Conservation (phyloP, 2,888 invertebrate species). For the Pollenia amentaria region DNA sequence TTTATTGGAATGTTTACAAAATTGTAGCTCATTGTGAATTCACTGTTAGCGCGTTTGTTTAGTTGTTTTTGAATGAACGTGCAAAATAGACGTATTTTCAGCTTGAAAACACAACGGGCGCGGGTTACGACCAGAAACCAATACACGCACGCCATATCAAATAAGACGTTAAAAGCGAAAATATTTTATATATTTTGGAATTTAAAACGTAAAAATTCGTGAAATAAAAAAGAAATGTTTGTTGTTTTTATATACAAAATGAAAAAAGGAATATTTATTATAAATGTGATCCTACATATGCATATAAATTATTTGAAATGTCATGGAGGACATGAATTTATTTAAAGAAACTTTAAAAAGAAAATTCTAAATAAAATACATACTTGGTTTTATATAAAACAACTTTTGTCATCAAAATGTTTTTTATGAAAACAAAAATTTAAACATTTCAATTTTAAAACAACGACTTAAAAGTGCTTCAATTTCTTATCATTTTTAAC, state of each 20-base stretch:
- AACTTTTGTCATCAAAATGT: background rate
- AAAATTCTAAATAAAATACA: constrained; percentile 5
- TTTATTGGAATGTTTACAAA: constrained; percentile 82
- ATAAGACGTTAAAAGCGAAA: constrained; percentile 38
- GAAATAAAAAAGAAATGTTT: constrained; percentile 4
- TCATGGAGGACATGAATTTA: constrained; percentile 78
- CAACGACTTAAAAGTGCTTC: constrained; percentile 14
- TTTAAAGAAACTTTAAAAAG: background rate
- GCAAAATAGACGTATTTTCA: constrained; percentile 81
- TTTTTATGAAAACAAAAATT: constrained; percentile 27
- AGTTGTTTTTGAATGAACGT: constrained; percentile 84
- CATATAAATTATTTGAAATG: constrained; percentile 76
- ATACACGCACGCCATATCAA: constrained; percentile 51
- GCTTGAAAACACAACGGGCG: constrained; percentile 32
- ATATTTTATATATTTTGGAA: constrained; percentile 5
- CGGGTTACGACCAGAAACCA: constrained; percentile 46
- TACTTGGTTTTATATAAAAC: constrained; percentile 28
- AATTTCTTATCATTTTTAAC: constrained; percentile 75
- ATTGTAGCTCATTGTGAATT: constrained; percentile 79
- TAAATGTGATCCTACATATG: constrained; percentile 15
- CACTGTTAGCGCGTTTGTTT: constrained; percentile 78
- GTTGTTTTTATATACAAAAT: constrained; percentile 7
- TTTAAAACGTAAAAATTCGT: constrained; percentile 37
- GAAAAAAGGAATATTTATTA: constrained; percentile 15
- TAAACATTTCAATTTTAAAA: constrained; percentile 24